These are phyloP conservation scores for Leptodactylus fallax DNA, from an alignment of 2,797 vertebrate species.

Conservation along the genomic window DNA sequence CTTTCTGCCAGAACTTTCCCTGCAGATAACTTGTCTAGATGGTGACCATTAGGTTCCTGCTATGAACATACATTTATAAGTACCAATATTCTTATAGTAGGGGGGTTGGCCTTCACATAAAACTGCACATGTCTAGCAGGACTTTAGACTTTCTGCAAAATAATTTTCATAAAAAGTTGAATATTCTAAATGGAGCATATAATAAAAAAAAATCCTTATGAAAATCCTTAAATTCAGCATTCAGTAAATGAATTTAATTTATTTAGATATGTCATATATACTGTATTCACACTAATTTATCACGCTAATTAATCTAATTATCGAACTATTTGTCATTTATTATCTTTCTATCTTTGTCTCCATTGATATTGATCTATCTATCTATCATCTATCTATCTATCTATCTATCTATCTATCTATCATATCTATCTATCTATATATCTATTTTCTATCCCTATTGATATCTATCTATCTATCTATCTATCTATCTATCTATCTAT, in stretches of 20 bases:
- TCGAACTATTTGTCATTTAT: not conserved
- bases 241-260: too few species aligned
- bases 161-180: not conserved
- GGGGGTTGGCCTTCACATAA: not conserved
- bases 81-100: not conserved
- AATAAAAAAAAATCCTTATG: too few species aligned
- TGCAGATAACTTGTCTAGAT: constrained; percentile 7
- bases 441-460: too few species aligned
- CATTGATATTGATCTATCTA: not conserved
- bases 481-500: not conserved
- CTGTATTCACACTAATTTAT: too few species aligned
- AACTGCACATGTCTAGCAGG: not conserved
- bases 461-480: not conserved
- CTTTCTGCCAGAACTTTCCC: constrained; percentile 6
- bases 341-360: not conserved
- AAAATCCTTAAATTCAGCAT: too few species aligned
- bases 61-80: not conserved
- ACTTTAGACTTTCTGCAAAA: not conserved
- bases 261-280: too few species aligned
- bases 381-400: not conserved
- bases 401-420: not conserved
- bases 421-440: not conserved
- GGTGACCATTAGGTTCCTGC: constrained; percentile 21
- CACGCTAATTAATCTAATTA: too few species aligned
- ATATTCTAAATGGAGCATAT: too few species aligned